Conservation (phyloP, 2,888 invertebrate species). For the Heteromyza rotundicornis region DNA sequence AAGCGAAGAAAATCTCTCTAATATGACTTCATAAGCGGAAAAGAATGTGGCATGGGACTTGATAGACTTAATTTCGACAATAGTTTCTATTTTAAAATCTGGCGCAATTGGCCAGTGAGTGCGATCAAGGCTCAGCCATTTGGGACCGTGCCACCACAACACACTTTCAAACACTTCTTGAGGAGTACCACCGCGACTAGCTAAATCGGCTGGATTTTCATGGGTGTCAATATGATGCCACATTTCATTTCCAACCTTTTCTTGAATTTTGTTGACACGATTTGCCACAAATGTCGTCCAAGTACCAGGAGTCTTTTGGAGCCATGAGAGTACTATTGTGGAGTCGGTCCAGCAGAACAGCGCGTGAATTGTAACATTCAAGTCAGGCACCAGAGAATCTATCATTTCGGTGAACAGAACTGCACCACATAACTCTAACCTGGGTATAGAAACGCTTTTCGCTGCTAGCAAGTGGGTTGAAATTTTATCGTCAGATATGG, state of each 20-base stretch:
- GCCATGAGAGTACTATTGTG: constrained; percentile 16
- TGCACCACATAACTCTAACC: constrained; percentile 19
- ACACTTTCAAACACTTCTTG: background rate
- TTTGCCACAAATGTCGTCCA: background rate
- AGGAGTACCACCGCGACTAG: background rate
- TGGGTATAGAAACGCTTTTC: constrained; percentile 9
- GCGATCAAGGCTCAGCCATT: background rate
- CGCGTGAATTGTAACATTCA: background rate
- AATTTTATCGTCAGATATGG: no score
- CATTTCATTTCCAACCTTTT: background rate
- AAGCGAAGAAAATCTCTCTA: constrained; percentile 11
- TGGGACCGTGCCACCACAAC: constrained; percentile 16
- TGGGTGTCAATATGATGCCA: background rate
- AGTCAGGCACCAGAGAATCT: background rate
- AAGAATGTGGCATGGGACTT: background rate
- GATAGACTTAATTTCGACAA: no score
- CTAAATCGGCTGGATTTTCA: constrained; percentile 7
- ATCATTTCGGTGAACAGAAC: constrained; percentile 9
- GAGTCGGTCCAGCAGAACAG: constrained; percentile 12
- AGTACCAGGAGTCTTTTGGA: background rate
- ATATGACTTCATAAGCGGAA: constrained; percentile 6
- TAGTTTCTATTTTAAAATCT: no score
- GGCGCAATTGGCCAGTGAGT: background rate
- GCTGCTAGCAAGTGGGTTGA: constrained; percentile 9
- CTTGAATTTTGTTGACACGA: background rate